Percentiles rank a stretch among this genome's conserved stretches.
Evolutionary conservation across 2,797 vertebrate species (phyloP).

Genomic region (Acanthopagrus latus): DNA sequence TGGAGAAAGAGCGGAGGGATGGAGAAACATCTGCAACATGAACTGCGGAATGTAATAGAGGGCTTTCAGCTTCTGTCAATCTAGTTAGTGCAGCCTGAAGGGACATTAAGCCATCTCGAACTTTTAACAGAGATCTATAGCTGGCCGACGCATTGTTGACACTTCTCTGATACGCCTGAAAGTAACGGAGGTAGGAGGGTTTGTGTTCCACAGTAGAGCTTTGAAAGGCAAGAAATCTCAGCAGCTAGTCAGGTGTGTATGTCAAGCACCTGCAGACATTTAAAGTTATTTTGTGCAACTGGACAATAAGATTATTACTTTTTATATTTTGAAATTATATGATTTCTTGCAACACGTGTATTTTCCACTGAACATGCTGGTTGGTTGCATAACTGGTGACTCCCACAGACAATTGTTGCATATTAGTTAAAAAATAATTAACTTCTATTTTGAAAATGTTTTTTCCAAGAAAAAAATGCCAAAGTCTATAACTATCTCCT

Average conservation of each 20-base stretch:
- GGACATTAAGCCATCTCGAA: slow-evolving; percentile 44
- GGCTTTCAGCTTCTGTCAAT: slow-evolving; percentile 59
- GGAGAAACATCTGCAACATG: slow-evolving; percentile 64
- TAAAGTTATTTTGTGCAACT: slow-evolving; percentile 1
- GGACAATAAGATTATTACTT: not conserved
- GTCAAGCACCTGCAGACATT: not conserved
- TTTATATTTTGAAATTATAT: not conserved
- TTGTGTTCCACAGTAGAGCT: not conserved
- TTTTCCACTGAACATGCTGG: not conserved
- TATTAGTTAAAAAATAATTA: not conserved
- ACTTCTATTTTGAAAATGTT: not conserved
- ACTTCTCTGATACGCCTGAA: not conserved
- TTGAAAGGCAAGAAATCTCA: slow-evolving; percentile 16
- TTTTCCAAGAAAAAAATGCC: not conserved
- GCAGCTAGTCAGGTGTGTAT: not conserved
- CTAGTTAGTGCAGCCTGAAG: slow-evolving; percentile 46
- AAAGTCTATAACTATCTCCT: not conserved
- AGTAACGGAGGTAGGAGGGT: not conserved
- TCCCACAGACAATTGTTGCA: not conserved
- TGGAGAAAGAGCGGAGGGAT: slow-evolving; percentile 51
- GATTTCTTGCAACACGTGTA: not conserved
- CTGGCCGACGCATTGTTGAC: slow-evolving; percentile 18
- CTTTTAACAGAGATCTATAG: slow-evolving; percentile 27
- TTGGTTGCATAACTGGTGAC: too few relatives aligned
- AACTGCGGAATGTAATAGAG: slow-evolving; percentile 59